Conservation (phyloP, 2,797 vertebrate genomes). For the Cyprinella venusta region DNA sequence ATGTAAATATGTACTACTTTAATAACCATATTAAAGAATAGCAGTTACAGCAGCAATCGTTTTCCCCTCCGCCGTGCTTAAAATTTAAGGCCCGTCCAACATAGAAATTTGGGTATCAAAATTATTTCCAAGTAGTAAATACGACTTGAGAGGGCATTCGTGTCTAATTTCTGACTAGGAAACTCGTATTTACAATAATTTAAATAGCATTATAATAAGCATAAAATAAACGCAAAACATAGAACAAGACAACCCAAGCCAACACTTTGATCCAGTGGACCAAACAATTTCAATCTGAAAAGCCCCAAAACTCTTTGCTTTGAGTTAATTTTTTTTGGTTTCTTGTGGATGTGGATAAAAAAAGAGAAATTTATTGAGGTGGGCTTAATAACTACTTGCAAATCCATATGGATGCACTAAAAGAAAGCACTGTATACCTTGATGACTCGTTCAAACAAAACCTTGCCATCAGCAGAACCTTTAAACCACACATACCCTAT, state of each 20-base stretch:
- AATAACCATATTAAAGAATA: no score
- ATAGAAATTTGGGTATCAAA: neutral
- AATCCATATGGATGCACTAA: slow-evolving; percentile 26
- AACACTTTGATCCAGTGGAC: neutral
- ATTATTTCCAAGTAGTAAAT: neutral
- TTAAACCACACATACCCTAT: slow-evolving; percentile 49
- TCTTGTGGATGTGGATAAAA: neutral
- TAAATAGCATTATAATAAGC: neutral
- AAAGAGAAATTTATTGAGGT: neutral
- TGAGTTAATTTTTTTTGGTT: neutral
- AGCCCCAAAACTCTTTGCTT: neutral
- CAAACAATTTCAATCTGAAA: neutral
- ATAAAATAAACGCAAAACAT: neutral
- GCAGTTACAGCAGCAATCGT: neutral
- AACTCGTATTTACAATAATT: neutral
- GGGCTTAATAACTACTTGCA: slow-evolving; percentile 7
- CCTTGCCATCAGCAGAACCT: slow-evolving; percentile 54
- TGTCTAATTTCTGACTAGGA: neutral
- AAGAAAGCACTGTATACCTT: slow-evolving; percentile 17
- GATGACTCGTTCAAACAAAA: slow-evolving; percentile 52
- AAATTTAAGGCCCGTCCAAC: neutral
- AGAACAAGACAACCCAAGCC: neutral
- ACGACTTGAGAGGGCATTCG: neutral
- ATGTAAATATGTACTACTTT: neutral
- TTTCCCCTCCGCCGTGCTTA: neutral